These are phyloP conservation scores for Zaprionus gabonicus DNA, from an alignment of 1,140 invertebrate species.

Conservation along the genomic window DNA sequence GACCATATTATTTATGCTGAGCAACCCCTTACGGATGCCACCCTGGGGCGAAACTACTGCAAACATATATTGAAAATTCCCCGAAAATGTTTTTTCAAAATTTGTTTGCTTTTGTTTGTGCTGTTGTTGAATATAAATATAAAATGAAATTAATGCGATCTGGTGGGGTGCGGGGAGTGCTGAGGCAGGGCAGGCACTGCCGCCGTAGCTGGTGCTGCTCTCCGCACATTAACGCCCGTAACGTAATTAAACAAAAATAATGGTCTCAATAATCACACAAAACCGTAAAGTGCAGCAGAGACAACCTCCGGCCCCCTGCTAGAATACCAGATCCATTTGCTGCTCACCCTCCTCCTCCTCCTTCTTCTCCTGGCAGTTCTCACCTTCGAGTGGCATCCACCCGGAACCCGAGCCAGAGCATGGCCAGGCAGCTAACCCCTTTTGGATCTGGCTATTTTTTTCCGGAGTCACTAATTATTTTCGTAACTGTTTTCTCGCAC, in stretches of 20 bases:
- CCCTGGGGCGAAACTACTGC: constrained; percentile 21
- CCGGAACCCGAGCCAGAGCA: constrained; percentile 11
- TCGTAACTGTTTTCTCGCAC: constrained; percentile 22
- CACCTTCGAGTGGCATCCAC: constrained; percentile 11
- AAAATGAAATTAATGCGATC: constrained; percentile 50
- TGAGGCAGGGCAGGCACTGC: constrained; percentile 3
- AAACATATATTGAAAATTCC: constrained; percentile 43
- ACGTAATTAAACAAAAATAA: constrained; percentile 83
- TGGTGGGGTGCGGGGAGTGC: constrained; percentile 36
- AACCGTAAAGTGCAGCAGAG: constrained; percentile 63
- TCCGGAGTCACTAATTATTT: constrained; percentile 48
- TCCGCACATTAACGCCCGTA: constrained; percentile 78
- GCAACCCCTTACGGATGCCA: constrained; percentile 19
- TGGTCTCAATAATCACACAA: constrained; percentile 79
- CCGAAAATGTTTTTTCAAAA: constrained; percentile 31
- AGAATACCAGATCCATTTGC: constrained; percentile 12
- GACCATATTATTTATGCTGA: neutral
- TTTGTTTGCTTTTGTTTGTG: constrained; percentile 18
- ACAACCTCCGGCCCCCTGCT: constrained; percentile 3
- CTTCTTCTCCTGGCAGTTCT: neutral
- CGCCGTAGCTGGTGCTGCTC: constrained; percentile 45
- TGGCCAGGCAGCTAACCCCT: constrained; percentile 29
- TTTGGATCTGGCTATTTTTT: constrained; percentile 25
- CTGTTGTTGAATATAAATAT: constrained; percentile 50
- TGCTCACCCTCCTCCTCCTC: neutral